A percentile compares a stretch with the other conserved stretches of the same genome.
Conservation (phyloP, 1,140 invertebrate species). For the Philaenus spumarius region DNA sequence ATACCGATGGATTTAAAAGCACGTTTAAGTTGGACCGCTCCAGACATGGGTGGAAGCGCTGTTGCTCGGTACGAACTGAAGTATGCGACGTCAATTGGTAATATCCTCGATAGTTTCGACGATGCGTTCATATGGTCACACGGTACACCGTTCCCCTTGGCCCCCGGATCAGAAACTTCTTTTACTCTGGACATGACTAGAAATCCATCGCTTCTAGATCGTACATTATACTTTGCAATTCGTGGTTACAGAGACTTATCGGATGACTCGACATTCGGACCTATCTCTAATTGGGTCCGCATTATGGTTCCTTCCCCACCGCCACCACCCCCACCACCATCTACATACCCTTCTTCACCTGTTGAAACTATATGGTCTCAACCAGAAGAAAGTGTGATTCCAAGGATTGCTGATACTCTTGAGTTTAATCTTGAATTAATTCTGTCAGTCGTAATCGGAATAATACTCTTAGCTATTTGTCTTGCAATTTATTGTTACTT, state of each 20-base stretch:
- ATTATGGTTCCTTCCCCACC: conserved; percentile 44
- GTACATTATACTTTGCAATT: conserved; percentile 46
- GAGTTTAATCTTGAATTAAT: conserved; percentile 37
- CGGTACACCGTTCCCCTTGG: conserved; percentile 36
- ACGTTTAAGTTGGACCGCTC: conserved; percentile 47
- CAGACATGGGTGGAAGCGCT: conserved; percentile 44
- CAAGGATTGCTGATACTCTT: conserved; percentile 30
- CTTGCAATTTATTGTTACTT: conserved; percentile 43
- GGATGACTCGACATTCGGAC: conserved; percentile 37
- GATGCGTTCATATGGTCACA: conserved; percentile 37
- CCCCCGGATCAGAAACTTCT: conserved; percentile 40
- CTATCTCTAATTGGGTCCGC: conserved; percentile 49
- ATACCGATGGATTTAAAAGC: conserved; percentile 39
- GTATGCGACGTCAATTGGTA: conserved; percentile 37
- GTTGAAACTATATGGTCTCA: conserved; percentile 32
- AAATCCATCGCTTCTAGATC: conserved; percentile 40
- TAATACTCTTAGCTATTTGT: conserved; percentile 38
- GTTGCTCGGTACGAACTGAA: conserved; percentile 45
- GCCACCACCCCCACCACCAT: conserved; percentile 40
- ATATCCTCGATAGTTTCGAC: conserved; percentile 44
- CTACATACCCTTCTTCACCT: conserved; percentile 37
- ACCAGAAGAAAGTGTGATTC: conserved; percentile 32
- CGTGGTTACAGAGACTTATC: conserved; percentile 40
- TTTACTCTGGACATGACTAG: conserved; percentile 43
- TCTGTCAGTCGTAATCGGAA: conserved; percentile 38